Evolutionary conservation across 1,140 invertebrate species (phyloP), one percentile per base, ranked within the genome.

Genomic region (Drosophila nigrodunni): DNA sequence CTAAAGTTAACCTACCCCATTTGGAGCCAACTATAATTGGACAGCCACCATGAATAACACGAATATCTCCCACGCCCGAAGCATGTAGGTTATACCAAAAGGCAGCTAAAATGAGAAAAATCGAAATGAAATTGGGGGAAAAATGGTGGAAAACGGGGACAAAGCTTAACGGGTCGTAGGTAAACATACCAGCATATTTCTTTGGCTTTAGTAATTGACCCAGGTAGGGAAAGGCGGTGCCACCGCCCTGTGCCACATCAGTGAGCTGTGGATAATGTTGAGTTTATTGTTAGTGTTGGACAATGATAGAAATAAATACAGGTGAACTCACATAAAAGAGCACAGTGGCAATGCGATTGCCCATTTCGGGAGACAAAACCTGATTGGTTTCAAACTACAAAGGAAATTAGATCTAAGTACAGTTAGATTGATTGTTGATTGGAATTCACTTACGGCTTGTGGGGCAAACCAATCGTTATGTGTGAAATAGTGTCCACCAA

Each of bases 21-120:
- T 99, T 99, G 9, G 97, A 96, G 55, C 98, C 98, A 1, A 96
- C 95, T n/a, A 99, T 94, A 43, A 99, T 98, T 41, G 98, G 98
- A 93, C 98, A 99, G 37, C 98, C 98, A 15, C 98, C 98, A 93
- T 99, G 98, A 60, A 98, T 93, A 0, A 98, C 99, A 70, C 95
- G 94, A 54, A 95, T 94, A 94, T 99, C 98, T 7, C 98, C 97
- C 74, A 97, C 96, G 13, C 98, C 98, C 89, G 95, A 97, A 15
- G 96, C 94, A 92, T 97, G 95, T 64, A 99, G 93, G 94, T 99
- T 99, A 91, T 97, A 96, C 98, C 98, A 99, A 93, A 99, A 98
- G 2, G 97, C 97, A 49, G 98, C 98, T 47, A 96, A 55, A 55
- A 55, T 21, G 7, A 9, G 15, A 3, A 65, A 35, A 13, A 34